phyloP scores from a whole-genome alignment of 53 echinoderm and acorn worm species.

The Patiria pectinifera region DNA sequence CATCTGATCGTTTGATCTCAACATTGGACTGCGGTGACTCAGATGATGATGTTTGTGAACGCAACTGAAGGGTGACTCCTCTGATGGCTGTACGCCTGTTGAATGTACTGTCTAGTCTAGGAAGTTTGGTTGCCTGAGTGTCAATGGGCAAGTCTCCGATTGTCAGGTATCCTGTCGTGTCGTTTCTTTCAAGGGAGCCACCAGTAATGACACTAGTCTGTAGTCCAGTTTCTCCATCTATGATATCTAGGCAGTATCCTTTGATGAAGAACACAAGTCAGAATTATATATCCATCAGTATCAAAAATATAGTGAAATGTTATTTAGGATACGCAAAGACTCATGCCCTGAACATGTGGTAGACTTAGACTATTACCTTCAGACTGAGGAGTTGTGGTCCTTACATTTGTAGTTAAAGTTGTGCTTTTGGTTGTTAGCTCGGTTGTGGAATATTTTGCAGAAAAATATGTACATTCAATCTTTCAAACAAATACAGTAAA shows the following conservation, averaged over 20 bases:
- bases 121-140: background rate
- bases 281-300: background rate
- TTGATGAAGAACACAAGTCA: background rate
- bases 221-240: constrained; percentile 36
- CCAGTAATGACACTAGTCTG: no score
- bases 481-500: no score
- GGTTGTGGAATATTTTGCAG: constrained; percentile 14
- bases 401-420: constrained; percentile 6
- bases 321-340: background rate
- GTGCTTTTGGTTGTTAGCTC: constrained; percentile 9
- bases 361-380: constrained; percentile 11
- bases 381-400: constrained; percentile 34
- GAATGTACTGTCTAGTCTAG: background rate
- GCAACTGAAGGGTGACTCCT: constrained; percentile 19
- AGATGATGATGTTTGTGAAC: background rate
- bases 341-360: background rate
- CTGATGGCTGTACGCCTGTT: background rate
- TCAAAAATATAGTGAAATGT: background rate
- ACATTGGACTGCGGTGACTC: background rate
- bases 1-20: background rate
- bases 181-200: background rate
- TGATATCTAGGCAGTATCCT: constrained; percentile 23
- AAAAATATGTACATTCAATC: background rate
- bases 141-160: background rate
- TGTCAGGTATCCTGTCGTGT: background rate